phyloP scores from a whole-genome alignment of 2,797 vertebrate species.

The Gymnoscopelus braueri region DNA sequence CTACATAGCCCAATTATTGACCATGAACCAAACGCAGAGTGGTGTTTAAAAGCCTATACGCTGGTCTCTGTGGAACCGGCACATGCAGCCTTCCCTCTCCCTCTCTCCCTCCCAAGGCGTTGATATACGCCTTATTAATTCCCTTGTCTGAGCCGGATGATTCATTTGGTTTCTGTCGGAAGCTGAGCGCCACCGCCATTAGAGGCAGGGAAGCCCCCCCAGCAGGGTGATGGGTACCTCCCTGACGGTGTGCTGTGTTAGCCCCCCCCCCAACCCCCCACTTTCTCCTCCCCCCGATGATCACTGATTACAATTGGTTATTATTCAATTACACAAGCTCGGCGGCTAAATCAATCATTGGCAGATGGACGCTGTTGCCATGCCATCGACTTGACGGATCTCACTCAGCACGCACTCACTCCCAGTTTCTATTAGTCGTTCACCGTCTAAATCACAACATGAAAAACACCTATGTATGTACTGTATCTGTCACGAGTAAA shows the following conservation, averaged over 20 bases:
- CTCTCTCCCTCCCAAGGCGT: constrained; percentile 23
- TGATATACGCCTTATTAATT: constrained; percentile 45
- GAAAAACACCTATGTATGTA: constrained; percentile 1
- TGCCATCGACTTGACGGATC: constrained; percentile 44
- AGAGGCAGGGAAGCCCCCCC: constrained; percentile 52
- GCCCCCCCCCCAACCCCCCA: background rate
- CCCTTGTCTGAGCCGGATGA: constrained; percentile 24
- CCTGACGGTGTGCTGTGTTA: constrained; percentile 16
- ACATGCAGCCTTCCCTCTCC: background rate
- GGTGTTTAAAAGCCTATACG: no score
- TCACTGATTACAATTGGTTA: constrained; percentile 79
- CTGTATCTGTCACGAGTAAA: constrained; percentile 34
- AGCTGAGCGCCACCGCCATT: constrained; percentile 25
- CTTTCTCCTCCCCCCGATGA: constrained; percentile 48
- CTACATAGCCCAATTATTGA: no score
- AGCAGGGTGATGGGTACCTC: constrained; percentile 44
- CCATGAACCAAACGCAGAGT: no score
- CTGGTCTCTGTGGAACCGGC: no score
- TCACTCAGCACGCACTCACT: constrained; percentile 18
- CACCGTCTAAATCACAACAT: constrained; percentile 19
- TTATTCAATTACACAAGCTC: constrained; percentile 77
- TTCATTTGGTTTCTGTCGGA: constrained; percentile 42
- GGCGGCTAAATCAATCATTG: constrained; percentile 73
- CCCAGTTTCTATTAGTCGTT: constrained; percentile 26
- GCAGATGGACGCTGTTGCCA: constrained; percentile 17